Conservation (phyloP, 2,797 vertebrate genomes). For the Micrastur ruficollis region DNA sequence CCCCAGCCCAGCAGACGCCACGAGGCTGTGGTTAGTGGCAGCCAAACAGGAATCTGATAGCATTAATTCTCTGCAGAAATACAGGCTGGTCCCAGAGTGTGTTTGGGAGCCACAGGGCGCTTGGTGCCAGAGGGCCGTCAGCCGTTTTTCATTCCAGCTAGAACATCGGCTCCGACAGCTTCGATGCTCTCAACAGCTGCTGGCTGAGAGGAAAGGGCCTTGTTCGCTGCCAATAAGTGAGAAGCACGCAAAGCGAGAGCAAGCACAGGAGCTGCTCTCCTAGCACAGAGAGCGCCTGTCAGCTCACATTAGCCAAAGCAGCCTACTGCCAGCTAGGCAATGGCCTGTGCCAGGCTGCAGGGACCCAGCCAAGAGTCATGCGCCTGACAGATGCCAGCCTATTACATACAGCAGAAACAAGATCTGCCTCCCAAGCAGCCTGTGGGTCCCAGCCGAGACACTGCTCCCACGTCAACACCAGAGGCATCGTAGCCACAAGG, state of each 20-base stretch:
- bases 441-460: background rate
- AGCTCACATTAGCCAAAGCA: background rate
- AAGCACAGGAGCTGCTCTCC: background rate
- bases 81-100: background rate
- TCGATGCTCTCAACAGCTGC: constrained; percentile 15
- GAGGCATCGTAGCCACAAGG: background rate
- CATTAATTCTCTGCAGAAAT: background rate
- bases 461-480: background rate
- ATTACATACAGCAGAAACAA: background rate
- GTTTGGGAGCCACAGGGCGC: background rate
- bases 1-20: constrained; percentile 29
- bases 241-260: background rate
- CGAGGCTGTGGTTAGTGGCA: constrained; percentile 2
- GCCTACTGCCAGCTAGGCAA: background rate
- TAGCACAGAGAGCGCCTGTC: background rate
- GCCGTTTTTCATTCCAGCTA: background rate
- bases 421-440: background rate
- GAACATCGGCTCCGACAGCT: background rate
- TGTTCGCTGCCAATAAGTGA: background rate
- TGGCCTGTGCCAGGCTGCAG: background rate
- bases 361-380: background rate
- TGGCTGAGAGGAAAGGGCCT: background rate
- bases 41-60: background rate
- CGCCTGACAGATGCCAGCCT: background rate
- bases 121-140: background rate